Evolutionary conservation across 2,113 vertebrate genomes (phyloP).

Genomic region (Dunckerocampus dactyliophorus): DNA sequence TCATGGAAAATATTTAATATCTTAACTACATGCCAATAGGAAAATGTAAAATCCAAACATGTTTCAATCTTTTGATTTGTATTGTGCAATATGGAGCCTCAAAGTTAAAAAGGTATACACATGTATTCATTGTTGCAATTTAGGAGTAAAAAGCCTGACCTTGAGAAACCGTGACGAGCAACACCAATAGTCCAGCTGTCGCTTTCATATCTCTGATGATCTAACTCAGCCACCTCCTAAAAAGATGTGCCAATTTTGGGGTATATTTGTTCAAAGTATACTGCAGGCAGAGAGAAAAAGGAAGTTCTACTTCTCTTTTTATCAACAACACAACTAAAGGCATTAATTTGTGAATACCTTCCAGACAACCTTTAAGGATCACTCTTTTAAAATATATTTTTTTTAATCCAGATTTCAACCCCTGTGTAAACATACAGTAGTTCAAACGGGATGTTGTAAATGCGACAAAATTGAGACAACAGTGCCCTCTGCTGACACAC

Average conservation of each 20-base stretch:
- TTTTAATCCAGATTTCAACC: no score
- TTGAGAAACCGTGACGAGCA: not conserved
- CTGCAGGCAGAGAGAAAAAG: not conserved
- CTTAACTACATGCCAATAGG: no score
- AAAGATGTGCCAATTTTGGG: not conserved
- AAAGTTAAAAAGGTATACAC: no score
- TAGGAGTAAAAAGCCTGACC: not conserved
- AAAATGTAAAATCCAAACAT: no score
- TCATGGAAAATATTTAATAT: not conserved
- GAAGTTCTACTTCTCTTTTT: conserved; percentile 2
- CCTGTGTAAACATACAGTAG: no score
- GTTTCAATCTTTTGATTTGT: no score
- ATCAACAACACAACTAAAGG: not conserved
- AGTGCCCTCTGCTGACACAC: not conserved
- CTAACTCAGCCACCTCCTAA: not conserved
- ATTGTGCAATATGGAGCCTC: no score
- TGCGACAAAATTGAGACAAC: not conserved
- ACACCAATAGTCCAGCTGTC: not conserved
- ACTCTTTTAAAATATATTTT: not conserved
- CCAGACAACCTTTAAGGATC: not conserved
- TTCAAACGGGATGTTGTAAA: no score
- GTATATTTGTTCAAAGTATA: not conserved
- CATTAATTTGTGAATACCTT: not conserved
- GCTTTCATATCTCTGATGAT: not conserved
- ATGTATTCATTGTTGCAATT: no score